A percentile compares a stretch with the other conserved stretches of the same genome.
Evolutionary conservation across 1,140 invertebrate species (phyloP).

Genomic region (Mizuhopecten yessoensis): DNA sequence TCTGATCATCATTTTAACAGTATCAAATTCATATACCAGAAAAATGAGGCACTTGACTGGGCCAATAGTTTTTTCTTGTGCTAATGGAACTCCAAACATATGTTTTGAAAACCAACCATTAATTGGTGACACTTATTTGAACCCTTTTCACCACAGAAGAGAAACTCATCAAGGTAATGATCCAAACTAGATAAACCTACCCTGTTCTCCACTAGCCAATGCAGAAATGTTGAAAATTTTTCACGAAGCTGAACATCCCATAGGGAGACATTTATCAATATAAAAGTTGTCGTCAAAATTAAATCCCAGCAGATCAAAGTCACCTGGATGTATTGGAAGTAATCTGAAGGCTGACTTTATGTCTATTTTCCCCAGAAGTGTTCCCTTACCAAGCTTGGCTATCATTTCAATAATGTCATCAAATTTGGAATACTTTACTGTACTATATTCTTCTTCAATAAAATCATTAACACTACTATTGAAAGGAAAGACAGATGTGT

Average conservation of each 20-base stretch:
- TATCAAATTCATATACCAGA: no score
- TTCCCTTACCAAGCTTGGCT: no score
- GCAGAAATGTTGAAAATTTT: constrained; percentile 36
- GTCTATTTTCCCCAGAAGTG: constrained; percentile 39
- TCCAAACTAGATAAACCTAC: no score
- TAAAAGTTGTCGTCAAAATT: background rate
- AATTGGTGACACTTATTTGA: no score
- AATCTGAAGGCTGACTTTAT: constrained; percentile 31
- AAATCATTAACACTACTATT: constrained; percentile 31
- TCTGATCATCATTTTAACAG: no score
- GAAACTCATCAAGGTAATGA: no score
- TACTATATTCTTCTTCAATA: background rate
- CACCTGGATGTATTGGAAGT: background rate
- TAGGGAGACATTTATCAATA: constrained; percentile 28
- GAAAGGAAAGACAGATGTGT: constrained; percentile 30
- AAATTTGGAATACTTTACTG: constrained; percentile 10
- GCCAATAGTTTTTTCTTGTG: no score
- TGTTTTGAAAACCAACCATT: no score
- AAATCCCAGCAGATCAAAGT: background rate
- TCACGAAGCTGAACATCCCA: background rate
- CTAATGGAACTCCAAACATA: no score
- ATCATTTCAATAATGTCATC: no score
- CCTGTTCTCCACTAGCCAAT: background rate
- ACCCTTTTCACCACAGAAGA: no score
- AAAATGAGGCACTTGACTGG: no score